Percentiles rank a stretch among this genome's conserved stretches.
These are phyloP conservation scores for Pseudococcus viburni DNA, from an alignment of 2,888 invertebrate species.

Conservation along the genomic window DNA sequence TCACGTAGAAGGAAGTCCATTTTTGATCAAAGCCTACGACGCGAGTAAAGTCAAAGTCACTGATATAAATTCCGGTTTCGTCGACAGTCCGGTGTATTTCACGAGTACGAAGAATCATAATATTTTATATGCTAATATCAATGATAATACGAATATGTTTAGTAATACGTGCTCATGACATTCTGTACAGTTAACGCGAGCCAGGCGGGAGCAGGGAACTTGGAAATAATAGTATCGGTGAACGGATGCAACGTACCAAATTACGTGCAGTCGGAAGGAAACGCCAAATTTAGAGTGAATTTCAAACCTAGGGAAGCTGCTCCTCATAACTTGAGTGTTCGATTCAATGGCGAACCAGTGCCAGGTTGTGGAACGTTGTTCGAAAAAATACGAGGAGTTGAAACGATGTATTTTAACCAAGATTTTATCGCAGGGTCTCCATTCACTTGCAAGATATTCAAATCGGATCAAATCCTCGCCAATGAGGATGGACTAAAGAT, in stretches of 20 bases:
- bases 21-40: slow-evolving; percentile 95
- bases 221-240: slow-evolving; percentile 97
- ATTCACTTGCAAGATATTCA: slow-evolving; percentile 89
- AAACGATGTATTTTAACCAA: neutral
- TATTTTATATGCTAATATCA: neutral
- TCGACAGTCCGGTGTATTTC: slow-evolving; percentile 94
- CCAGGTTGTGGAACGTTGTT: slow-evolving; percentile 72
- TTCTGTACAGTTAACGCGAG: slow-evolving; percentile 74
- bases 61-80: slow-evolving; percentile 90
- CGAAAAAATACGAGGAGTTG: neutral
- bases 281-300: slow-evolving; percentile 93
- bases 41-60: slow-evolving; percentile 94
- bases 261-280: slow-evolving; percentile 97
- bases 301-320: slow-evolving; percentile 97
- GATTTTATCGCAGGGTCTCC: slow-evolving; percentile 82
- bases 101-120: slow-evolving; percentile 78
- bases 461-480: slow-evolving; percentile 77
- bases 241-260: slow-evolving; percentile 97
- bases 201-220: slow-evolving; percentile 89
- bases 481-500: slow-evolving; percentile 80
- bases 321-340: slow-evolving; percentile 90
- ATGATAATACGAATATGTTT: neutral
- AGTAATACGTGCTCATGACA: neutral
- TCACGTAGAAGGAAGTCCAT: slow-evolving; percentile 95
- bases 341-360: slow-evolving; percentile 80